Evolutionary conservation across 2,888 invertebrate genomes (phyloP), one percentile per base, ranked within the genome.

Genomic region (Herminia tarsipennalis): DNA sequence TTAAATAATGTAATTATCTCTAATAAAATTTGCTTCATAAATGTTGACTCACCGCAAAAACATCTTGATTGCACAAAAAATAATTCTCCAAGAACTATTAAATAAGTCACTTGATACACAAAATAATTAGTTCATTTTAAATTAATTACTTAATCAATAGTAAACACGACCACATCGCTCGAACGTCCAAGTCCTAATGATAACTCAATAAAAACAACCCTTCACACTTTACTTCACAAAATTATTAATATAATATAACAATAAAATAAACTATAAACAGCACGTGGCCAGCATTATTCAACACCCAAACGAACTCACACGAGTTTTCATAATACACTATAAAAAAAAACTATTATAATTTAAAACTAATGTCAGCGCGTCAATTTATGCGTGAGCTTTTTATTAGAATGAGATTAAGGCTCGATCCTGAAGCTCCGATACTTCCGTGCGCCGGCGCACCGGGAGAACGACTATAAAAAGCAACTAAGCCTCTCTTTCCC

Each of bases 391-490:
- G 89, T 86, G 74, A 88, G 88, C 88, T 90, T 88, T 88, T 88
- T 88, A 88, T 88, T 86, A 83, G 86, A 88, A 88, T 89, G 82
- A 85, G 83, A 88, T 86, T 88, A 88, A 83, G 85, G 76, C 78
- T 73, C 83, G 85, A 85, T 88, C 83, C 87, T 83, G 80, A 86
- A 88, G 88, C 84, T 81, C 73, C 74, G 83, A 88, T 87, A 89
- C 90, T 83, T 85, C 89, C 90, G 86, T 76, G 87, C 89, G 86
- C 87, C 70, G 76, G 88, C 90, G 88, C 89, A 85, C 83, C 89
- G 83, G 81, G 80, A 78, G 83, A 78, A 64, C 86, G 86, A 91
- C 91, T 91, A 90, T 89, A 89, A 88, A 86, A 88, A 88, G 81
- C 86, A 83, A 86, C 78, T 66, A 78, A 86, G 77, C 84, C 88